These are phyloP conservation scores for Tetragnatha versicolor DNA, from an alignment of 1,140 invertebrate genomes.

Conservation along the genomic window DNA sequence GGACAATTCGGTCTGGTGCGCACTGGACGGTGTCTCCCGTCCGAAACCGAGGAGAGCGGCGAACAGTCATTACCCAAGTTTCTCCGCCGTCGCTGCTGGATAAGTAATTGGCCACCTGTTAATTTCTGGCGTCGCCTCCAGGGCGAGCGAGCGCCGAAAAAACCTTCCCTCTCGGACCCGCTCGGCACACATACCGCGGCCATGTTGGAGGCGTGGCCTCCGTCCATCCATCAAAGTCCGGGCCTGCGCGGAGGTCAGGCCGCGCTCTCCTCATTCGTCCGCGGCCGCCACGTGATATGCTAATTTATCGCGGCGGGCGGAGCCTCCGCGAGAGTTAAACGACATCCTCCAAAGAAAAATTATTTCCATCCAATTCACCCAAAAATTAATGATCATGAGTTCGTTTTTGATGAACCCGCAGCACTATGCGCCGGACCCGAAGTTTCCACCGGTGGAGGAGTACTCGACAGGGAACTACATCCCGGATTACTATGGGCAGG, in stretches of 20 bases:
- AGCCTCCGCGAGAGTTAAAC: conserved; percentile 60
- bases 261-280: conserved; percentile 65
- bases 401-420: conserved; percentile 86
- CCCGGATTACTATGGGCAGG: conserved; percentile 64
- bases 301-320: conserved; percentile 69
- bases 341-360: conserved; percentile 63
- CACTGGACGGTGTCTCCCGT: too few species aligned
- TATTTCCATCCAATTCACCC: conserved; percentile 67
- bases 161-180: neutral
- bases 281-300: conserved; percentile 69
- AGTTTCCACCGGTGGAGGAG: conserved; percentile 86
- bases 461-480: conserved; percentile 87
- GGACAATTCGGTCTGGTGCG: too few species aligned
- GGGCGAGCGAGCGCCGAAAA: neutral
- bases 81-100: neutral
- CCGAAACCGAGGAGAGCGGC: neutral
- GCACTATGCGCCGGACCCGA: conserved; percentile 73
- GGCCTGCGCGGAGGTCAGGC: conserved; percentile 43
- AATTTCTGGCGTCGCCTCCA: conserved; percentile 36
- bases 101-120: conserved; percentile 55
- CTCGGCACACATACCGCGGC: conserved; percentile 9
- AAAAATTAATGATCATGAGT: conserved; percentile 79
- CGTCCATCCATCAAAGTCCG: conserved; percentile 42
- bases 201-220: conserved; percentile 29
- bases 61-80: conserved; percentile 40